Conservation (phyloP, 2,113 vertebrate genomes). For the Terrapene triunguis region DNA sequence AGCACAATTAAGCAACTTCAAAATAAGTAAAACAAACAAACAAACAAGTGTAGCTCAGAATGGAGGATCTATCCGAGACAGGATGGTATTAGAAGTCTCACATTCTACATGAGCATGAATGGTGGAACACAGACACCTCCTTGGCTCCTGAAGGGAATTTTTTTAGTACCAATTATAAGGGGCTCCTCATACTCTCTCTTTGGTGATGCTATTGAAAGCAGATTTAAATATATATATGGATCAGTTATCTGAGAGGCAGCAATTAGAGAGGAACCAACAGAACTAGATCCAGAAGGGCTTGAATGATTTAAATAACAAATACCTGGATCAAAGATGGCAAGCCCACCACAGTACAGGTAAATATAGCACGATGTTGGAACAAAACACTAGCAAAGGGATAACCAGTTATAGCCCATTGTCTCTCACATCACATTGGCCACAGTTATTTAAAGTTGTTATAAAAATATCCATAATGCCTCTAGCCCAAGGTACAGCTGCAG, state of each 20-base stretch:
- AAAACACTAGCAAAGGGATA: conserved; percentile 1
- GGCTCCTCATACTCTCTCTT: conserved; percentile 43
- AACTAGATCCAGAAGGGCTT: not conserved
- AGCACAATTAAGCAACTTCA: not conserved
- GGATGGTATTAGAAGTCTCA: not conserved
- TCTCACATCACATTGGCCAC: conserved; percentile 21
- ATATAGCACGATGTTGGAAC: not conserved
- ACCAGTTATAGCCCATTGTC: not conserved
- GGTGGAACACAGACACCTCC: not conserved
- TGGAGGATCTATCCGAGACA: not conserved
- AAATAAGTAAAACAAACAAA: not conserved
- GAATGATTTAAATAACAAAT: conserved; percentile 58
- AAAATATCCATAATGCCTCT: conserved; percentile 22
- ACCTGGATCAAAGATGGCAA: conserved; percentile 21
- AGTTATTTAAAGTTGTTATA: conserved; percentile 32
- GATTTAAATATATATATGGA: conserved; percentile 46
- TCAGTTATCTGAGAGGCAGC: conserved; percentile 59
- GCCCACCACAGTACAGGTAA: conserved; percentile 10
- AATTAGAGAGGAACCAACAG: conserved; percentile 42
- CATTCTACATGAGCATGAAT: not conserved
- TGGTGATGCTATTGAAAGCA: conserved; percentile 65
- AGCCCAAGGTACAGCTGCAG: conserved; percentile 10
- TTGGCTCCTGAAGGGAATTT: conserved; percentile 49
- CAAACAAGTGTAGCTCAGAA: not conserved
- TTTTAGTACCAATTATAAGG: conserved; percentile 53